Conservation (phyloP, 2,888 invertebrate species). For the Buathra laborator region DNA sequence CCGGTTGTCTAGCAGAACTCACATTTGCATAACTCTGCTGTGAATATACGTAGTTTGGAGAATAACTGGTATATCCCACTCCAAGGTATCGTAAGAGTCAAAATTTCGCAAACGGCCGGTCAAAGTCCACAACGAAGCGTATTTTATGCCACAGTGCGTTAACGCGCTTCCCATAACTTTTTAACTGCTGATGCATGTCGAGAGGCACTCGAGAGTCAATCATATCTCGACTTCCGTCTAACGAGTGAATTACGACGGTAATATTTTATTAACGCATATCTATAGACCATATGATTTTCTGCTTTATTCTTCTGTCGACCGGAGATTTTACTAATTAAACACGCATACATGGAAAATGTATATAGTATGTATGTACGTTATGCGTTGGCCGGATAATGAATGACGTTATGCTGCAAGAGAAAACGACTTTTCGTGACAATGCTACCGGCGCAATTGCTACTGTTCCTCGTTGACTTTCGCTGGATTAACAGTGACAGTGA, state of each 20-base stretch:
- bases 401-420: slow-evolving; percentile 8
- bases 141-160: slow-evolving; percentile 8
- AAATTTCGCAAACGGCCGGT: slow-evolving; percentile 11
- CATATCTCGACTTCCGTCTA: slow-evolving; percentile 3
- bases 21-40: slow-evolving; percentile 6
- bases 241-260: neutral
- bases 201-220: slow-evolving; percentile 2
- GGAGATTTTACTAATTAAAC: slow-evolving; percentile 24
- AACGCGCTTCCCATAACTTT: neutral
- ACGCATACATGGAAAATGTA: neutral
- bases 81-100: neutral
- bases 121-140: slow-evolving; percentile 7
- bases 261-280: slow-evolving; percentile 17
- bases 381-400: slow-evolving; percentile 21
- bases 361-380: neutral
- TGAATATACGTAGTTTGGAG: neutral
- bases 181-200: slow-evolving; percentile 4
- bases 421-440: slow-evolving; percentile 52
- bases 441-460: slow-evolving; percentile 3
- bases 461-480: slow-evolving; percentile 54
- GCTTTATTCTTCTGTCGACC: neutral
- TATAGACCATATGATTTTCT: neutral
- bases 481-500: slow-evolving; percentile 62
- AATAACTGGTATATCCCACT: slow-evolving; percentile 5
- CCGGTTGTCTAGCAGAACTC: slow-evolving; percentile 1